phyloP scores from a whole-genome alignment of 1,140 invertebrate species.

The Orius laevigatus region DNA sequence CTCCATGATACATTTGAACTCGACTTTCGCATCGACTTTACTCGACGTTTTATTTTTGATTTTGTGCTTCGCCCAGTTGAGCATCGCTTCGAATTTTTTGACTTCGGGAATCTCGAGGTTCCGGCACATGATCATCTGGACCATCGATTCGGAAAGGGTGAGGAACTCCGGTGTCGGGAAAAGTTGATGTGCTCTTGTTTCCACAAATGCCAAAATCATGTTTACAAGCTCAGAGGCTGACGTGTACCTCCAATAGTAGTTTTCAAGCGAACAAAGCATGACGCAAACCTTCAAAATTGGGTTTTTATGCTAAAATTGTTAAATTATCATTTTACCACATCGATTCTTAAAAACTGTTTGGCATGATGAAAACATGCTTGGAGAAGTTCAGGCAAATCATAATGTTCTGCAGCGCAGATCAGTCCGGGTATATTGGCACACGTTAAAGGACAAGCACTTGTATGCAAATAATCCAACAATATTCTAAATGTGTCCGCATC shows the following conservation, averaged over 20 bases:
- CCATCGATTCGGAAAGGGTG: conserved; percentile 81
- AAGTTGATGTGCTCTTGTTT: conserved; percentile 55
- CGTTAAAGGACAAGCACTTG: conserved; percentile 76
- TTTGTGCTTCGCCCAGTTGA: conserved; percentile 72
- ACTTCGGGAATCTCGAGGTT: conserved; percentile 75
- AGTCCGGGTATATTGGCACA: conserved; percentile 83
- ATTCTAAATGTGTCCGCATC: conserved; percentile 85
- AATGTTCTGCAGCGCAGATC: conserved; percentile 86
- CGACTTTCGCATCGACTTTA: conserved; percentile 68
- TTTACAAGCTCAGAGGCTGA: conserved; percentile 84
- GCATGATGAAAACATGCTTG: conserved; percentile 92
- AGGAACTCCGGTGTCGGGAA: conserved; percentile 72
- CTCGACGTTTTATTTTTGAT: conserved; percentile 55
- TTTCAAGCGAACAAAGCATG: conserved; percentile 82
- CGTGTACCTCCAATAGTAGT: conserved; percentile 90
- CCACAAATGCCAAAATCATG: conserved; percentile 82
- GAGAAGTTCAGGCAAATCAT: conserved; percentile 78
- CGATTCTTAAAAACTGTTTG: conserved; percentile 80
- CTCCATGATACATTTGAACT: conserved; percentile 86
- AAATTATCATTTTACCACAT: conserved; percentile 45
- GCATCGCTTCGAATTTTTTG: conserved; percentile 86
- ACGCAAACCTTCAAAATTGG: conserved; percentile 48
- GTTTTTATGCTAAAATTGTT: not conserved
- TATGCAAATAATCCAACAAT: conserved; percentile 79
- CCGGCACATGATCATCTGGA: conserved; percentile 62